A percentile compares a stretch with the other conserved stretches of the same genome.
These are phyloP conservation scores for Rhinella marina DNA, from an alignment of 2,797 vertebrate genomes.

Conservation along the genomic window DNA sequence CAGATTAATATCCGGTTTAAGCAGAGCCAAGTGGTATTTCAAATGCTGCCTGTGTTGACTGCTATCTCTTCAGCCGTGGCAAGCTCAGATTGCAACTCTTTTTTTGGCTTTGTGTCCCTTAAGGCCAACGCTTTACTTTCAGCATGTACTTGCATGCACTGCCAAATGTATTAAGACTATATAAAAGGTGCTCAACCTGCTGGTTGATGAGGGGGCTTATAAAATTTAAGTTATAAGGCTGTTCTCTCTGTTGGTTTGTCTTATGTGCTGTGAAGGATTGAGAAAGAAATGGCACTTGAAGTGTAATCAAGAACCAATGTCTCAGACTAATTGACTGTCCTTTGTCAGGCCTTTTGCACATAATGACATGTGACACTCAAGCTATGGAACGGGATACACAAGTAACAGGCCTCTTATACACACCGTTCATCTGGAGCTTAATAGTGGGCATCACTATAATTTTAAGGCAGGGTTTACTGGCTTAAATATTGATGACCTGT, in stretches of 20 bases:
- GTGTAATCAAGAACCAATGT: not conserved
- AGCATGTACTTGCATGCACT: not conserved
- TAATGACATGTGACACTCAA: not conserved
- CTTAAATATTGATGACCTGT: too few relatives aligned
- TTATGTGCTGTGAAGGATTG: not conserved
- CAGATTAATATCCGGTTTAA: constrained; percentile 46
- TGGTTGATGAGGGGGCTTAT: not conserved
- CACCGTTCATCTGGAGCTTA: not conserved
- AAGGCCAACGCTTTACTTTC: not conserved
- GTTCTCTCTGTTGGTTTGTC: not conserved
- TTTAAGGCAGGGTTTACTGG: too few relatives aligned
- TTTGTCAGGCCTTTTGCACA: not conserved
- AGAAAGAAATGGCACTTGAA: not conserved
- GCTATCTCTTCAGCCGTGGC: constrained; percentile 18
- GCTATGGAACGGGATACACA: not conserved
- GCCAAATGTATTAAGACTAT: not conserved
- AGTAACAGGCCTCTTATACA: not conserved
- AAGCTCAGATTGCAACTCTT: constrained; percentile 52
- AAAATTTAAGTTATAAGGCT: not conserved
- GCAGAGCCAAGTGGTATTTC: constrained; percentile 46
- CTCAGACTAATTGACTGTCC: not conserved
- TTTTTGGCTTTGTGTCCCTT: constrained; percentile 48
- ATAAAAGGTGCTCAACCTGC: not conserved
- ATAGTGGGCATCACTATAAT: too few relatives aligned
- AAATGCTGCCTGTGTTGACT: constrained; percentile 34